Base-by-base conservation (phyloP, 30 jellyfish, hydroid and myxozoan genomes). In the Catostylus mosaicus region DNA sequence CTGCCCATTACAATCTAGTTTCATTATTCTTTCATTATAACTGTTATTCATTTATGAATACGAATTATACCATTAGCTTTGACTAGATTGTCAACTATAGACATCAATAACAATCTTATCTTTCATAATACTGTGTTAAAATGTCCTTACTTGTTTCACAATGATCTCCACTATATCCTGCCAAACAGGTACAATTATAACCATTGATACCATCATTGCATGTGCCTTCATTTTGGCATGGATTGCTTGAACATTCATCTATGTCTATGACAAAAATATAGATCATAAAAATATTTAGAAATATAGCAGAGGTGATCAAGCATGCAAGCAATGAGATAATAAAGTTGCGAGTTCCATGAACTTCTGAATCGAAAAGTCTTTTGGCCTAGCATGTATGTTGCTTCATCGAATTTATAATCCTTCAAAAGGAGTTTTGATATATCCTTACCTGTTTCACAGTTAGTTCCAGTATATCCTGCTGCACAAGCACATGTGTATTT, bases 141-240 rank as follows among this genome's bases (percentile, higher is more conserved):
- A 6, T 9, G 54, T 43, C 54, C 54, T 16, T 16, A 9, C 8
- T 43, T 16, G 54, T 43, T 6, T 6, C 16, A 9, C 8, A 43
- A 16, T 43, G 8, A 6, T 9, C 54, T 43, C 14, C 54, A 6
- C 54, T 43, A 43, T 43, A 9, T 6, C 0, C 8, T 43, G 8
- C 8, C 54, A 6, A 6, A 43, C 54, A 9, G 8, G 8, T 8
- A 14, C 77, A 22, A 64, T 16, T 46, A 7, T 9, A 14, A 0
- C n/a, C 18, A 64, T 20, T 64, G 14, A 23, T 14, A 8, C 29
- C 56, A 50, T 75, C 77, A 0, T 0, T n/a, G 59, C 87, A 75
- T 8, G 76, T 59, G 35, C 87, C 76, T 4, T 31, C 33, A 30
- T 75, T 47, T 26, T 47, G 77, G 76, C 77, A 47, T 16, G 77